Base-by-base conservation (phyloP, 2,797 vertebrate genomes). In the Lindbergichthys nudifrons region DNA sequence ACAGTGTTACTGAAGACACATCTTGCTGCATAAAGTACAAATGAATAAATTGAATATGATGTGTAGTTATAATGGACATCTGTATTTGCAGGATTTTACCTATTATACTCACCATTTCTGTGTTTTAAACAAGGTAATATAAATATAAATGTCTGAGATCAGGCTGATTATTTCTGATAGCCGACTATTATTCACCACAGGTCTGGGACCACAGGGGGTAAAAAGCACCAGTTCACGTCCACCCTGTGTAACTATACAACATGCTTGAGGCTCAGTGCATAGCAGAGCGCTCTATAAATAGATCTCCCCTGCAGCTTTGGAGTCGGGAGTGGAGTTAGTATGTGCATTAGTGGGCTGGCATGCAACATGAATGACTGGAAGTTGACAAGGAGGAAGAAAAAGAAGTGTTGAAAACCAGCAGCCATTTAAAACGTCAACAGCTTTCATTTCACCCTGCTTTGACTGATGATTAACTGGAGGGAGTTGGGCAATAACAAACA, bases 211-310 rank as follows among this genome's bases (percentile, higher is more conserved):
- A 63, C 51, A 14, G 32, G 57, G 16, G 36, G 3, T 36, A 32
- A 23, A 67, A 79, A 57, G 26, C 64, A 41, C 57, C 26, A 70
- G 58, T 32, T 80, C 77, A 81, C 59, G 73, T 70, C 76, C 59
- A 71, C 76, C 63, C 77, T 74, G 82, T 88, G 82, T 58, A 85
- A 81, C 82, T 73, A 84, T 79, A 84, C 90, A 90, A 82, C 85
- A 81, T 63, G 86, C 89, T 87, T 80, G 77, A 79, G 85, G 79
- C 85, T 82, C 75, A 69, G 91, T 85, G 86, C 89, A 92, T 90
- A 83, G 88, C 86, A 67, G 75, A 81, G 72, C 52, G 0, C 70
- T 84, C 93, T 93, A 95, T 90, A 90, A 94, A 94, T 94, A 94
- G 91, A 73, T 66, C n/a, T 81, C 73, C 87, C 85, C 87, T 87